Evolutionary conservation across 2,113 vertebrate genomes (phyloP).

Genomic region (Engystomops pustulosus): DNA sequence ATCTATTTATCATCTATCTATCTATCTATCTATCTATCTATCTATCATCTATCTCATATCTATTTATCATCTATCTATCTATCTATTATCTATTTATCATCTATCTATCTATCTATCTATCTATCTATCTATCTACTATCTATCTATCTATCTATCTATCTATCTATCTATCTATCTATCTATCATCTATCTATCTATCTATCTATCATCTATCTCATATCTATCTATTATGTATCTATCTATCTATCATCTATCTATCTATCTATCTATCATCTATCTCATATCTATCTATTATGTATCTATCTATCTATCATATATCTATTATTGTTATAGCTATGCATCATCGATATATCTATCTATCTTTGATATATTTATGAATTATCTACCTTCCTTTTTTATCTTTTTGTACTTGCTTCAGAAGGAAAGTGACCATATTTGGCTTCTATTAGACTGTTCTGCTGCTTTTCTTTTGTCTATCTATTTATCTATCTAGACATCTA

Average conservation of each 20-base stretch:
- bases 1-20: not conserved
- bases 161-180: not conserved
- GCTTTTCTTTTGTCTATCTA: not conserved
- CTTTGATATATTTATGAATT: no score
- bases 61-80: not conserved
- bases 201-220: no score
- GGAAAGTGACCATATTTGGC: no score
- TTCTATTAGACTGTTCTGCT: no score
- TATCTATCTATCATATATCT: no score
- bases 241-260: not conserved
- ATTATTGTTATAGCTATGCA: no score
- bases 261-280: not conserved
- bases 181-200: no score
- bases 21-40: slow-evolving; percentile 21
- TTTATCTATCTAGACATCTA: not conserved
- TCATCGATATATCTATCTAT: no score
- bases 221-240: not conserved
- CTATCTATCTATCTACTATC: not conserved
- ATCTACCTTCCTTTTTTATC: no score
- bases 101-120: slow-evolving; percentile 18
- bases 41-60: no score
- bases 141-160: slow-evolving; percentile 8
- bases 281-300: slow-evolving; percentile 1
- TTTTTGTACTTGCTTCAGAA: no score
- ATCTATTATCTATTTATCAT: not conserved